These are phyloP conservation scores for Climacteris rufus DNA, from an alignment of 2,113 vertebrate species.

Conservation along the genomic window DNA sequence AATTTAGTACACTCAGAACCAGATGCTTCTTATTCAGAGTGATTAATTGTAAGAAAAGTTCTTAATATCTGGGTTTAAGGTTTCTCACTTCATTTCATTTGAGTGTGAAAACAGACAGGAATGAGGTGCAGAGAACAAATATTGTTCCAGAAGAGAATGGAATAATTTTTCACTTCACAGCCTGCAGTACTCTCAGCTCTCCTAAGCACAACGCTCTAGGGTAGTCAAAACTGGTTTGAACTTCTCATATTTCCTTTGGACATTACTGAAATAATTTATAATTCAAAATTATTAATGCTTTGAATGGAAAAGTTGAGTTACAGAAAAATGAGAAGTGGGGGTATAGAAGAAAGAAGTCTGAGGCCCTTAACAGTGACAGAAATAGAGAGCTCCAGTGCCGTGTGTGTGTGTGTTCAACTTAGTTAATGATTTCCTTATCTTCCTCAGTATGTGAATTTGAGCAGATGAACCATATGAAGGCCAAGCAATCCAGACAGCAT, in stretches of 20 bases:
- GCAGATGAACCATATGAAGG: background rate
- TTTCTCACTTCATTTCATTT: background rate
- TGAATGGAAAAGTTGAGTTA: background rate
- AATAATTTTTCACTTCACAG: background rate
- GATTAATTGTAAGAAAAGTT: constrained; percentile 1
- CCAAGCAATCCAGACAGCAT: background rate
- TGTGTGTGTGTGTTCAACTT: rapidly evolving
- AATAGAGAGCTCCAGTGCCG: background rate
- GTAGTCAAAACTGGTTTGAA: background rate
- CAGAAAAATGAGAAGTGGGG: background rate
- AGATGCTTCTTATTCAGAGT: constrained; percentile 1
- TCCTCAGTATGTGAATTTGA: background rate
- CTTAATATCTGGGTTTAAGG: background rate
- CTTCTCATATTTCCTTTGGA: background rate
- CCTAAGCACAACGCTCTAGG: background rate
- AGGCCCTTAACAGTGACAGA: background rate
- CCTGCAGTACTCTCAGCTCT: background rate
- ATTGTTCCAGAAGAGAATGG: background rate
- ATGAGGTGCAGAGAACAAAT: background rate
- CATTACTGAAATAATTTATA: background rate
- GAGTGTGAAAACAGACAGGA: constrained; percentile 3
- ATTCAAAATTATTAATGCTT: background rate
- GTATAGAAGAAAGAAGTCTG: background rate
- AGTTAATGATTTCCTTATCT: background rate
- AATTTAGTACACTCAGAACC: background rate